Evolutionary conservation across 2,113 vertebrate genomes (phyloP), one percentile per base, ranked within the genome.

Genomic region (Mionectes macconnelli): DNA sequence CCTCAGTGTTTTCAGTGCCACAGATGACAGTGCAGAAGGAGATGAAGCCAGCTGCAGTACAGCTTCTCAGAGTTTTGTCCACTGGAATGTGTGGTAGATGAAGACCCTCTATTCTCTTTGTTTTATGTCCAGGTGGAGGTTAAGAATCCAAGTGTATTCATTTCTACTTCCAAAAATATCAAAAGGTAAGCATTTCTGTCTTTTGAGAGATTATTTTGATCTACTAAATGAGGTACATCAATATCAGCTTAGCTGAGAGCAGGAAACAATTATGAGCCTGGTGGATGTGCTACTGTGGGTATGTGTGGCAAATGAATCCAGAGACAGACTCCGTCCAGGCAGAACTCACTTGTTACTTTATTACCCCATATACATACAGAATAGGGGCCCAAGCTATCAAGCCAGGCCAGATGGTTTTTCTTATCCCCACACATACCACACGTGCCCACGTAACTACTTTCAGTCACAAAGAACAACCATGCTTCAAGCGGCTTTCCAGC

Each of bases 1-100:
- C 18, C 2, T 2, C 14, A 50, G 1, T 16, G 1, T 49, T 82
- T 82, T 50, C 10, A 3, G 37, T 69, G 30, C 5, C 16, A 4
- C 1, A 0, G 30, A 7, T 59, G 14, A 30, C 9, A 25, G 19
- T 5, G 25, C 8, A 49, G 22, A 3, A 47, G 22, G 17, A 23
- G 28, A 47, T 0, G 3, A 45, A 84, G 20, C 12, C n/a, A 33
- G 37, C 10, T 50, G 49, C 27, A 31, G 6, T n/a, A 14, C 0
- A 40, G 7, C 7, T 35, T n/a, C 27, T 85, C 40, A 78, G 19
- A 10, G 5, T 53, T 84, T 81, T 21, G 30, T 19, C 8, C 21
- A 50, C 31, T 33, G 25, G 25, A 2, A 49, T 27, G 10, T 1
- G 0, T 2, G 5, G 10, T 37, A 77, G 66, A 79, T 22, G 10